Percentiles rank a stretch among this genome's conserved stretches.
Conservation (phyloP, 2,113 vertebrate genomes). For the Thunnus thynnus region DNA sequence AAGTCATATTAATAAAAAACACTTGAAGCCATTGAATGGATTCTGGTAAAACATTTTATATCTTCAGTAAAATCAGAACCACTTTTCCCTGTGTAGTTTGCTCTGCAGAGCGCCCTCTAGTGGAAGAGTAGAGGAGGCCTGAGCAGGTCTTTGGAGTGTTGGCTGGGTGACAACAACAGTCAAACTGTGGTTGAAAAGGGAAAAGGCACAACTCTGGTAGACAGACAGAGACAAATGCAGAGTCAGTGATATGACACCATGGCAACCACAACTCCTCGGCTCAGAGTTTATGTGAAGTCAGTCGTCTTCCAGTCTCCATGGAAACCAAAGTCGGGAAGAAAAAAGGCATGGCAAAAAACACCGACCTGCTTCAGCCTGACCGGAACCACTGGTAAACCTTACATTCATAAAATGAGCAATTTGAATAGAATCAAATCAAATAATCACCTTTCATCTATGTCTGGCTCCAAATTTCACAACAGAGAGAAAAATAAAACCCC, state of each 20-base stretch:
- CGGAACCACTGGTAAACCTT: slow-evolving; percentile 71
- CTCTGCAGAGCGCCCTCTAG: slow-evolving; percentile 64
- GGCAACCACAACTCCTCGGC: slow-evolving; percentile 46
- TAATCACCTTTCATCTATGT: slow-evolving; percentile 66
- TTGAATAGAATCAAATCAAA: slow-evolving; percentile 72
- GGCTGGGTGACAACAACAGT: slow-evolving; percentile 57
- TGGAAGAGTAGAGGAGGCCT: slow-evolving; percentile 56
- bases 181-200: slow-evolving; percentile 51
- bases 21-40: slow-evolving; percentile 44
- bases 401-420: slow-evolving; percentile 77
- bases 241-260: slow-evolving; percentile 41
- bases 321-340: slow-evolving; percentile 52
- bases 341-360: slow-evolving; percentile 33
- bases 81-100: slow-evolving; percentile 69
- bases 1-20: slow-evolving; percentile 33
- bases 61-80: slow-evolving; percentile 77
- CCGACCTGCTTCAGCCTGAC: slow-evolving; percentile 41
- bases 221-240: slow-evolving; percentile 42
- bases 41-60: slow-evolving; percentile 81
- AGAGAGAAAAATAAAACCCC: slow-evolving; percentile 67
- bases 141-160: slow-evolving; percentile 73
- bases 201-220: slow-evolving; percentile 67
- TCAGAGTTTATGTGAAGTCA: slow-evolving; percentile 62
- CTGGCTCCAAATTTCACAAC: slow-evolving; percentile 65
- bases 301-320: slow-evolving; percentile 55